Conservation (phyloP, 2,888 invertebrate species). For the Ceraclea dissimilis region DNA sequence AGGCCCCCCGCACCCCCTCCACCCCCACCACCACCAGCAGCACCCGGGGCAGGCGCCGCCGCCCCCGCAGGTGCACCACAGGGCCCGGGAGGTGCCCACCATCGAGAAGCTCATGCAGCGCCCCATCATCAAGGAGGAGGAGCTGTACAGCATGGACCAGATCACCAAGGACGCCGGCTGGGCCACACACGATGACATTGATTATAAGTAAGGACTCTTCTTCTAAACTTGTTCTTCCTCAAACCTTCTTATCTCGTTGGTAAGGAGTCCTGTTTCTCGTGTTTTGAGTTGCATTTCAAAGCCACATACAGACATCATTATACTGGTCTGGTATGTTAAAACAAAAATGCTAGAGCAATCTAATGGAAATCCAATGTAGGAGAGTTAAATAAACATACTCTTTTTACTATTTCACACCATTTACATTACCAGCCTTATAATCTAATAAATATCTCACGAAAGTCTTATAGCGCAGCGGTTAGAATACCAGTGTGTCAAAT, state of each 20-base stretch:
- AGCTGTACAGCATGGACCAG: constrained; percentile 86
- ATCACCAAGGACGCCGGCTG: constrained; percentile 85
- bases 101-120: constrained; percentile 61
- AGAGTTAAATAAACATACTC: not conserved
- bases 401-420: not conserved
- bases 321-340: not conserved
- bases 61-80: not conserved
- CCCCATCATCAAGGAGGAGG: constrained; percentile 89
- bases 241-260: too few species aligned
- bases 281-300: not conserved
- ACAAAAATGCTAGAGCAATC: not conserved
- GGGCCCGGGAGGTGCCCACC: constrained; percentile 35
- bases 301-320: not conserved
- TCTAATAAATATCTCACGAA: too few species aligned
- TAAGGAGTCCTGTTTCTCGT: too few species aligned
- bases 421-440: too few species aligned
- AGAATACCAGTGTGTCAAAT: too few species aligned
- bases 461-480: too few species aligned
- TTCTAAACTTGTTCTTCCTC: too few species aligned
- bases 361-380: not conserved
- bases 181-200: constrained; percentile 89
- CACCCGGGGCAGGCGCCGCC: not conserved
- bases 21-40: constrained; percentile 22
- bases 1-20: constrained; percentile 10
- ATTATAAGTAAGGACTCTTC: constrained; percentile 66